Conservation (phyloP, 2,113 vertebrate genomes). For the Sapajus apella region DNA sequence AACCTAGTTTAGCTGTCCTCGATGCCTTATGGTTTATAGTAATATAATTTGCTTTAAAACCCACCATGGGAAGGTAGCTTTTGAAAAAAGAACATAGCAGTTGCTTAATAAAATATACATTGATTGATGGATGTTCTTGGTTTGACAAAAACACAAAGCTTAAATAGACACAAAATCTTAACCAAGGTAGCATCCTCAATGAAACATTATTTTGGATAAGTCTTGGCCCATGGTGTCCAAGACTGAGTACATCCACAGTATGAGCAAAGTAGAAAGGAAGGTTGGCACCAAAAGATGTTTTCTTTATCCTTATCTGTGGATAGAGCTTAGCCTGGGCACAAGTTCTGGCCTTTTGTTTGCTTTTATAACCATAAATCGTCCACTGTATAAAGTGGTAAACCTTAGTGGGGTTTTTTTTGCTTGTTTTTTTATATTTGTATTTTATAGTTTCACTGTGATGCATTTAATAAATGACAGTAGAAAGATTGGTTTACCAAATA, state of each 20-base stretch:
- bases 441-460: conserved; percentile 38
- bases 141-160: conserved; percentile 6
- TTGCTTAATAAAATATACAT: not conserved
- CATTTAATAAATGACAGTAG: conserved; percentile 7
- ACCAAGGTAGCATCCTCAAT: not conserved
- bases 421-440: conserved; percentile 29
- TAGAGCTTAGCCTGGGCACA: not conserved
- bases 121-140: not conserved
- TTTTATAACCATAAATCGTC: conserved; percentile 5
- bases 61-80: not conserved
- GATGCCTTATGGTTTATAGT: not conserved
- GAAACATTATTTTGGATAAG: conserved; percentile 25
- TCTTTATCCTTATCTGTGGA: not conserved
- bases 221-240: not conserved
- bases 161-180: conserved; percentile 18
- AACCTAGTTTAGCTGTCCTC: not conserved
- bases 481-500: not conserved
- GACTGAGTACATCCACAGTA: not conserved
- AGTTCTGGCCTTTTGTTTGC: not conserved
- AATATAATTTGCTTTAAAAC: not conserved
- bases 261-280: not conserved
- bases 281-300: not conserved
- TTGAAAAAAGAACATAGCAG: not conserved
- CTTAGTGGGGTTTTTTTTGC: not conserved
- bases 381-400: not conserved